phyloP scores from a whole-genome alignment of 1,140 invertebrate genomes.

The Odontomachus brunneus region DNA sequence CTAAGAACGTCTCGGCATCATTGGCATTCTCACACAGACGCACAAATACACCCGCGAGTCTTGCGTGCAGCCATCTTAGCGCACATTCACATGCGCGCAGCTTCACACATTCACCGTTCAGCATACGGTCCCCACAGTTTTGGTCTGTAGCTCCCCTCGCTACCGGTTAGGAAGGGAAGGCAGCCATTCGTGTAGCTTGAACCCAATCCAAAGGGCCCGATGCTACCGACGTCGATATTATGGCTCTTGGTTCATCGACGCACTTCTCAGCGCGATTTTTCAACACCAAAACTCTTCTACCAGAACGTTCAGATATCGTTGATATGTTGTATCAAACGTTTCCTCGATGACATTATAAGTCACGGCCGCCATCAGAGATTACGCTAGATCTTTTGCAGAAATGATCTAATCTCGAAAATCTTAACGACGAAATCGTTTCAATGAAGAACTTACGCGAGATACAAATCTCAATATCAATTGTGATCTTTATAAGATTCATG shows the following conservation, averaged over 20 bases:
- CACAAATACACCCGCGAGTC: constrained; percentile 57
- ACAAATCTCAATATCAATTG: not conserved
- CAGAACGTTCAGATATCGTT: not conserved
- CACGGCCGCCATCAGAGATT: not conserved
- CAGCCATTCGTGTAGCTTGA: constrained; percentile 66
- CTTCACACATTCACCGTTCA: constrained; percentile 21
- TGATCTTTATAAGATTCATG: not conserved
- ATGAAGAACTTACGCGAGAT: too few relatives aligned
- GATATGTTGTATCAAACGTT: not conserved
- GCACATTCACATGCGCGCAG: constrained; percentile 67
- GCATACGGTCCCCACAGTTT: constrained; percentile 44
- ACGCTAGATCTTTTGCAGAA: not conserved
- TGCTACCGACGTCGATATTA: constrained; percentile 28
- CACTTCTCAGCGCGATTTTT: not conserved
- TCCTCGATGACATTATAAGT: not conserved
- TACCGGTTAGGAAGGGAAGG: constrained; percentile 53
- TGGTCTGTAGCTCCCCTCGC: constrained; percentile 50
- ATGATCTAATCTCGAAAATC: not conserved
- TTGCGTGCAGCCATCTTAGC: constrained; percentile 73
- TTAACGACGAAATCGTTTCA: too few relatives aligned
- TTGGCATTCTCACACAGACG: constrained; percentile 37
- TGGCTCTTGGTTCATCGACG: constrained; percentile 1
- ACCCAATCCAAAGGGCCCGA: constrained; percentile 65
- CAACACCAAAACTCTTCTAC: constrained; percentile 28
- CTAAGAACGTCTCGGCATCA: constrained; percentile 69